Base-by-base conservation (phyloP, 92 coral and sea anemone genomes). In the Epizoanthus illoricatus region DNA sequence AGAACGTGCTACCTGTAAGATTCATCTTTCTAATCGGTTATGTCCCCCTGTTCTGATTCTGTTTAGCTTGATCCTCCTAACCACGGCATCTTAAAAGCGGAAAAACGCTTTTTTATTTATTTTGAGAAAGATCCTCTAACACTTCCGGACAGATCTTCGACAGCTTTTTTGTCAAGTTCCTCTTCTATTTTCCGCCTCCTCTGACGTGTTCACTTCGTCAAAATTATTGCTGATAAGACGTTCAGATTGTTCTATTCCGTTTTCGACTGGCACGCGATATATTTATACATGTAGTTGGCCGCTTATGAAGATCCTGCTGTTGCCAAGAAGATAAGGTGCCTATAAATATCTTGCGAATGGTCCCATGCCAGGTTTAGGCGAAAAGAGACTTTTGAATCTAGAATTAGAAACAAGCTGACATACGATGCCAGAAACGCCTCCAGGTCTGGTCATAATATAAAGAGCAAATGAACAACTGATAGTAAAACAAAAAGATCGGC, bases 151-250 rank as follows among this genome's bases (percentile, higher is more conserved):
- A 4, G 24, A 9, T 43, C 47, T 39, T 71, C 0, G 33, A 16
- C 10, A 15, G 20, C 57, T 20, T 19, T 24, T 45, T 19, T 17
- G 20, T 21, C 76, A 21, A 11, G 18, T 47, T 20, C 61, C n/a
- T 20, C 41, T 72, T 7, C 20, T 17, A 52, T 20, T 57, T 74
- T 74, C 24, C 66, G 18, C 47, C 11, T 33, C 65, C 66, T 56
- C 64, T 74, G 66, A 74, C 80, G 80, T 74, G 4, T 8, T 55
- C 10, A 36, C 28, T 74, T 17, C 49, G 65, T 56, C 66, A 2
- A 9, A 74, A 20, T 57, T 20, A 65, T 20, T 74, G 4, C 45
- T 11, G 80, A 74, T 74, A 74, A 74, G 66, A 74, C 5, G 6
- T 66, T 5, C 10, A 4, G 42, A 33, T 11, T 63, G 70, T 65